These are phyloP conservation scores for Mus spretus DNA, from an alignment of 2,797 vertebrate genomes.

Conservation along the genomic window DNA sequence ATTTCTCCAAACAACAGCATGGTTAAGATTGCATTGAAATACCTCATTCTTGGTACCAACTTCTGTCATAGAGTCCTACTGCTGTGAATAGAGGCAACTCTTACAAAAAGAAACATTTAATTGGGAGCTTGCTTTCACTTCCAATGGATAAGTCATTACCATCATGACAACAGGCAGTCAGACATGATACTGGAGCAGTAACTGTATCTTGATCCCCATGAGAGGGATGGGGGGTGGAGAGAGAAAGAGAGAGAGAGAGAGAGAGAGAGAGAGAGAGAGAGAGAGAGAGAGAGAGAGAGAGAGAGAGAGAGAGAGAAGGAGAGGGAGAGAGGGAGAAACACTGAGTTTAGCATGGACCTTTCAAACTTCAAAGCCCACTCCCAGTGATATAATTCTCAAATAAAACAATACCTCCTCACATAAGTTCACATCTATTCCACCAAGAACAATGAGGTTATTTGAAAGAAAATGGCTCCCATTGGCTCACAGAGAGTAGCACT, in stretches of 20 bases:
- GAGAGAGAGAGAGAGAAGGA: neutral
- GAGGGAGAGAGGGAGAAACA: neutral
- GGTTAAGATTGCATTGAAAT: neutral
- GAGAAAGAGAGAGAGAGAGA: neutral
- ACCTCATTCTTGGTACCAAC: neutral
- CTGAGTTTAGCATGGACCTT: neutral
- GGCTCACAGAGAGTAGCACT: too few relatives aligned
- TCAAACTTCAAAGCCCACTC: neutral
- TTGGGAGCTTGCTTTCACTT: too few relatives aligned
- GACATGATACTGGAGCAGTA: neutral
- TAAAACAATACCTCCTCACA: too few relatives aligned
- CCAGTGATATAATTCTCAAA: neutral
- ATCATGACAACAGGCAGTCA: neutral
- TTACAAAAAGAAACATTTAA: too few relatives aligned
- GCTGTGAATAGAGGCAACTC: too few relatives aligned
- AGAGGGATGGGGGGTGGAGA: too few relatives aligned
- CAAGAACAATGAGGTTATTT: neutral
- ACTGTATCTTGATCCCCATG: neutral
- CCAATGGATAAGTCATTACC: neutral
- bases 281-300: neutral
- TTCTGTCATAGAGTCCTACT: too few relatives aligned
- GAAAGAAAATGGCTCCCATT: too few relatives aligned
- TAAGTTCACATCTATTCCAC: neutral
- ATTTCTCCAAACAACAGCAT: neutral
- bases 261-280: neutral